A percentile compares a stretch with the other conserved stretches of the same genome.
Conservation (phyloP, 2,888 invertebrate genomes). For the Bellardia pandia region DNA sequence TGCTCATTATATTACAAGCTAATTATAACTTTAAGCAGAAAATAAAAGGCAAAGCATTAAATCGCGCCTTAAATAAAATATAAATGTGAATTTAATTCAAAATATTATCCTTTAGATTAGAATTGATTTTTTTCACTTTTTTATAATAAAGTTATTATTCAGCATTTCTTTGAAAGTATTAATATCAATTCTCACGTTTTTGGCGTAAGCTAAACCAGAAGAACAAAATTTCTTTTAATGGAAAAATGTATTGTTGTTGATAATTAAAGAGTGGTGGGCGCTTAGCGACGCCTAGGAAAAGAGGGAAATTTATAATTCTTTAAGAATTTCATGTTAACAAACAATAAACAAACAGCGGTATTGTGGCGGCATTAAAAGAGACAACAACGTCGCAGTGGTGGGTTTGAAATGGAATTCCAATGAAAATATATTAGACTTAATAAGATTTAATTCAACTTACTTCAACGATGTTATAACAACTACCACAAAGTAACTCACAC, state of each 20-base stretch:
- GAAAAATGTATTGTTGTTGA: constrained; percentile 27
- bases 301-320: constrained; percentile 1
- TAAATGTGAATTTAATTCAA: constrained; percentile 25
- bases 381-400: not conserved
- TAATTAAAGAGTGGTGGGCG: constrained; percentile 3
- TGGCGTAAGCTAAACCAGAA: not conserved
- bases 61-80: constrained; percentile 29
- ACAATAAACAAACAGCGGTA: constrained; percentile 5
- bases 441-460: constrained; percentile 9
- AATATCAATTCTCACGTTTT: constrained; percentile 46
- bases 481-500: not conserved
- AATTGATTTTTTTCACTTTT: not conserved
- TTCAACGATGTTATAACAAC: not conserved
- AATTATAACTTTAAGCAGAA: constrained; percentile 11
- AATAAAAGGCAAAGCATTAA: constrained; percentile 9
- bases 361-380: not conserved
- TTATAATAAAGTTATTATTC: constrained; percentile 26
- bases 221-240: constrained; percentile 21
- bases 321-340: constrained; percentile 10
- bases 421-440: not conserved
- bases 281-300: not conserved
- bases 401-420: not conserved
- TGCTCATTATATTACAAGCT: constrained; percentile 6
- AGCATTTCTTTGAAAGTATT: constrained; percentile 15
- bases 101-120: constrained; percentile 17